These are phyloP conservation scores for Ornithorhynchus anatinus DNA, from an alignment of 2,113 vertebrate species.

Conservation along the genomic window DNA sequence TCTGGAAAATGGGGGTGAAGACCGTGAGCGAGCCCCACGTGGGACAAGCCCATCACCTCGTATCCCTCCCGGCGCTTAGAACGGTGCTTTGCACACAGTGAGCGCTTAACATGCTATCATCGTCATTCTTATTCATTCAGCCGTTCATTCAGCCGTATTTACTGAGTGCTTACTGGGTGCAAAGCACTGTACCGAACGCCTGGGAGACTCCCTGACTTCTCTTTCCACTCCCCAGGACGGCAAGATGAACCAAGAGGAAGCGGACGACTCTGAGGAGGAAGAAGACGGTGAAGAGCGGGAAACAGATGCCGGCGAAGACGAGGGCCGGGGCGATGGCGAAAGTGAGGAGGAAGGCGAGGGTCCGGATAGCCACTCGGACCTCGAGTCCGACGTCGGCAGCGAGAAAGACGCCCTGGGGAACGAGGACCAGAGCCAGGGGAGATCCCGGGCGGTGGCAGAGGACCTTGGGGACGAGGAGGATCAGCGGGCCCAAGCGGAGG, in stretches of 20 bases:
- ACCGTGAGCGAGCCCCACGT: no score
- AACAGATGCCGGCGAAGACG: slow-evolving; percentile 17
- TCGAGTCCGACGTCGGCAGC: slow-evolving; percentile 76
- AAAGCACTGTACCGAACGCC: no score
- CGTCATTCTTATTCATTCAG: no score
- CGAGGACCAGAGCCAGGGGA: slow-evolving; percentile 5
- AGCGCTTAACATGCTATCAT: no score
- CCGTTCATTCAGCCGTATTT: no score
- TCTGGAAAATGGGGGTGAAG: no score
- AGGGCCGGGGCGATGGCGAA: slow-evolving; percentile 27
- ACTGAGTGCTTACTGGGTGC: no score
- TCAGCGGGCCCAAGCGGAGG: slow-evolving; percentile 54
- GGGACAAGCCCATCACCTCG: no score
- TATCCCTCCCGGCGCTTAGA: no score
- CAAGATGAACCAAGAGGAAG: slow-evolving; percentile 67
- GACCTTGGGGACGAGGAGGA: slow-evolving; percentile 36
- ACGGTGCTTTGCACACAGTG: no score
- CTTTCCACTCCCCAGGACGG: slow-evolving; percentile 73
- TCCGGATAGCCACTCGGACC: slow-evolving; percentile 76
- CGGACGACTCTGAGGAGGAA: slow-evolving; percentile 8
- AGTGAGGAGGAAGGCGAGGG: slow-evolving; percentile 30
- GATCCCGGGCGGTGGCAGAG: neutral
- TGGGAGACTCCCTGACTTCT: neutral
- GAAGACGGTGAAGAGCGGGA: slow-evolving; percentile 37
- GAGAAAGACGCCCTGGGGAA: slow-evolving; percentile 41